phyloP scores from a whole-genome alignment of 2,888 invertebrate species.

The Neoitamus cyanurus region DNA sequence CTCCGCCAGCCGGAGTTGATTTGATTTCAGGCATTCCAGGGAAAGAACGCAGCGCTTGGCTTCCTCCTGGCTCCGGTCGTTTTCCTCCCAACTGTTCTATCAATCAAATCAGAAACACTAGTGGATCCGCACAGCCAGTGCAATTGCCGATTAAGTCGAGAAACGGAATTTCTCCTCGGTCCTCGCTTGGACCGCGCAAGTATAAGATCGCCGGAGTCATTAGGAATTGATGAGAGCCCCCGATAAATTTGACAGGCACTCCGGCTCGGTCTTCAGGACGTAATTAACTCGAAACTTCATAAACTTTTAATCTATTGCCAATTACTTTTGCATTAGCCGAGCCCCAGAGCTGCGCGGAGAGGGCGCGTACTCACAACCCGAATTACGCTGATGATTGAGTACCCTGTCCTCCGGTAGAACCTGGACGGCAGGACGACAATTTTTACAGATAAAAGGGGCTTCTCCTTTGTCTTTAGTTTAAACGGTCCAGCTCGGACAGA shows the following conservation, averaged over 20 bases:
- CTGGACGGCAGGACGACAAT: neutral
- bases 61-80: neutral
- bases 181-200: neutral
- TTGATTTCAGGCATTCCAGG: neutral
- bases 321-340: slow-evolving; percentile 35
- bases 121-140: neutral
- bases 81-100: neutral
- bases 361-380: neutral
- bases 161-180: neutral
- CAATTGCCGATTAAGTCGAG: neutral
- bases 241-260: neutral
- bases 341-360: neutral
- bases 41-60: neutral
- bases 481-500: neutral
- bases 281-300: slow-evolving; percentile 33
- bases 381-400: neutral
- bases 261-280: neutral
- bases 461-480: neutral
- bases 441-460: neutral
- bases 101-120: neutral
- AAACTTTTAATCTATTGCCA: slow-evolving; percentile 32
- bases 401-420: neutral
- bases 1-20: neutral
- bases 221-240: neutral
- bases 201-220: neutral